Evolutionary conservation across 2,113 vertebrate genomes (phyloP), one percentile per base, ranked within the genome.

Genomic region (Oreochromis tanganicae): DNA sequence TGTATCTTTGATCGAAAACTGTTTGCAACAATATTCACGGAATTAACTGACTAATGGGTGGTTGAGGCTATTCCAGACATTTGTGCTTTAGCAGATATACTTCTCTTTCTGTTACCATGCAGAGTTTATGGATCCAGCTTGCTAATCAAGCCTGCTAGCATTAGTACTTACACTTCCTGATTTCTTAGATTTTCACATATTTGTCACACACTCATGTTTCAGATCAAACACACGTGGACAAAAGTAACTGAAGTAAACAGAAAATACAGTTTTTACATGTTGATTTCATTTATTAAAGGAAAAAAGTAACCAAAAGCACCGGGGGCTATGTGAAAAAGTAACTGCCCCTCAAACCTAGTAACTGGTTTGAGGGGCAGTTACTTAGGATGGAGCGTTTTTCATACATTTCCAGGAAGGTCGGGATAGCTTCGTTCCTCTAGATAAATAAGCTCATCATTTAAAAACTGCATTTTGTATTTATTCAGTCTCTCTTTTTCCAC

Each of bases 401-500:
- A 24, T 24, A 56, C 10, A 56, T 14, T 57, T 57, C 12, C 55
- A 57, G 56, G 56, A 29, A 29, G 56, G 41, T 43, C 11, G 41
- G 11, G 41, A 13, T 43, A 13, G 11, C 41, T 43, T 59, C 9
- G 24, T 59, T 59, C 13, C 24, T 57, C 24, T 16, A 3, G 2
- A 14, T 59, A 59, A 59, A 29, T 5, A 29, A 29, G 13, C 2
- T 57, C 55, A 57, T 59, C 0, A 29, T 27, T 59, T 59, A 16
- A 27, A 61, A 61, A 10, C 29, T 61, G 59, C 29, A 61, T 4
- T 34, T 34, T 61, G 8, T 10, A 61, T 61, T 61, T 17, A 61
- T 32, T 61, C 57, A 0, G 3, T 5, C 16, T 10, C 7, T 32
- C 1, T 34, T 6, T 34, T 19, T 63, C 29, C 29, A 2, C 6